Percentiles rank a stretch among this genome's conserved stretches.
Evolutionary conservation across 2,113 vertebrate species (phyloP).

Genomic region (Actenoides lindsayi): DNA sequence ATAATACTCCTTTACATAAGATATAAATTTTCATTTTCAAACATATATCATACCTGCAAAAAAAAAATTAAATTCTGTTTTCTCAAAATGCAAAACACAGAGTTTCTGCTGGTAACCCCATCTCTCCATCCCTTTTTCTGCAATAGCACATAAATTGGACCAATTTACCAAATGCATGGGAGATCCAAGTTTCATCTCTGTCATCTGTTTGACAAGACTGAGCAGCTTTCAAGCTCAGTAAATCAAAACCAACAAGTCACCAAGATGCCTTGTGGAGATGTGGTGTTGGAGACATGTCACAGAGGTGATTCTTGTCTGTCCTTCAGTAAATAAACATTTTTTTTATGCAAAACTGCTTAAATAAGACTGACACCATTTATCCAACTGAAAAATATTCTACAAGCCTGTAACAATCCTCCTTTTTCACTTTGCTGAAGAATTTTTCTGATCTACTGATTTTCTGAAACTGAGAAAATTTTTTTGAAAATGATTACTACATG

Average conservation of each 20-base stretch:
- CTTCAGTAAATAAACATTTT: neutral
- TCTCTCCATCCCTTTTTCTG: neutral
- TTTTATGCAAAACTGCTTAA: neutral
- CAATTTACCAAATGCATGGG: neutral
- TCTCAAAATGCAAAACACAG: neutral
- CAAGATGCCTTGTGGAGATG: neutral
- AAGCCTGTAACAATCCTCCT: neutral
- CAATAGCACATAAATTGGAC: neutral
- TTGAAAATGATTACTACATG: neutral
- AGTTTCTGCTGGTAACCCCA: neutral
- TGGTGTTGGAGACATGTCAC: neutral
- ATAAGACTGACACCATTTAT: neutral
- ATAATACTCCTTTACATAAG: neutral
- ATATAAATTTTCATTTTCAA: neutral
- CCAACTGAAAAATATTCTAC: neutral
- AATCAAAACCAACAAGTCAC: neutral
- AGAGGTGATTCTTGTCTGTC: neutral
- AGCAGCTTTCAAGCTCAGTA: neutral
- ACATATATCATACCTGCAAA: neutral
- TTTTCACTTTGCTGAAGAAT: neutral
- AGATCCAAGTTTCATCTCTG: neutral
- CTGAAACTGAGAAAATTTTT: neutral
- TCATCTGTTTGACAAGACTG: neutral
- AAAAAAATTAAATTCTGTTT: neutral
- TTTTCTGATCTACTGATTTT: neutral